Percentiles rank a stretch among this genome's conserved stretches.
Conservation (phyloP, 2,888 invertebrate species). For the Bursaphelenchus okinawaensis region DNA sequence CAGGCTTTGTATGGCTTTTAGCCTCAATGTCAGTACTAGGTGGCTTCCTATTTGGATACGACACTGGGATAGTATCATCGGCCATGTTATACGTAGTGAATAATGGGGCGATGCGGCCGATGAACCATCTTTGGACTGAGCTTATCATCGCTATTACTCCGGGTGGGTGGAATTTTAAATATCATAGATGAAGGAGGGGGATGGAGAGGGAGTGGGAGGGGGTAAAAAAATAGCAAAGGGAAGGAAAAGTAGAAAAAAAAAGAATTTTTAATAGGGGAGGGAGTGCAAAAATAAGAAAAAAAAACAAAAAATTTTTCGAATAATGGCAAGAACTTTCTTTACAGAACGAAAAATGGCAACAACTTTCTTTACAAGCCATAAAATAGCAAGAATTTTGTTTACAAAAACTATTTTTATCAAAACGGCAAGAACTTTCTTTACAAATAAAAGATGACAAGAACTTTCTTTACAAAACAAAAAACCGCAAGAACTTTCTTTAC, state of each 20-base stretch:
- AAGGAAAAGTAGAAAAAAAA: too few species aligned
- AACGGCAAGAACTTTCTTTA: background rate
- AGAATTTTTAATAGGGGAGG: too few species aligned
- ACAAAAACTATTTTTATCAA: background rate
- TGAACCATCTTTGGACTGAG: slow-evolving; percentile 46
- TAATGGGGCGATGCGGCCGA: slow-evolving; percentile 36
- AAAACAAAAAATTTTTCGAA: background rate
- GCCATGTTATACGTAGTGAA: slow-evolving; percentile 50
- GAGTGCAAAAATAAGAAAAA: too few species aligned
- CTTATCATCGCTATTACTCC: slow-evolving; percentile 49
- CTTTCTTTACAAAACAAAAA: background rate
- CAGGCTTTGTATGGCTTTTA: slow-evolving; percentile 32
- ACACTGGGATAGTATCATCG: slow-evolving; percentile 59
- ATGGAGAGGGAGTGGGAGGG: too few species aligned
- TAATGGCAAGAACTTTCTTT: background rate
- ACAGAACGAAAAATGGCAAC: background rate
- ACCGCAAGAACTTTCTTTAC: background rate
- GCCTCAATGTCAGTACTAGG: slow-evolving; percentile 40
- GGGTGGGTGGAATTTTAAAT: slow-evolving; percentile 18
- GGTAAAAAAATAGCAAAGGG: too few species aligned
- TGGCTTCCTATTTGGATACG: slow-evolving; percentile 62
- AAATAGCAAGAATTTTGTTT: background rate
- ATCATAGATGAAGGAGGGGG: slow-evolving; percentile 1
- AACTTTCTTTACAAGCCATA: background rate
- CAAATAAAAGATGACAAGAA: background rate